These are phyloP conservation scores for Chrysodeixis includens DNA, from an alignment of 2,888 invertebrate species.

Conservation along the genomic window DNA sequence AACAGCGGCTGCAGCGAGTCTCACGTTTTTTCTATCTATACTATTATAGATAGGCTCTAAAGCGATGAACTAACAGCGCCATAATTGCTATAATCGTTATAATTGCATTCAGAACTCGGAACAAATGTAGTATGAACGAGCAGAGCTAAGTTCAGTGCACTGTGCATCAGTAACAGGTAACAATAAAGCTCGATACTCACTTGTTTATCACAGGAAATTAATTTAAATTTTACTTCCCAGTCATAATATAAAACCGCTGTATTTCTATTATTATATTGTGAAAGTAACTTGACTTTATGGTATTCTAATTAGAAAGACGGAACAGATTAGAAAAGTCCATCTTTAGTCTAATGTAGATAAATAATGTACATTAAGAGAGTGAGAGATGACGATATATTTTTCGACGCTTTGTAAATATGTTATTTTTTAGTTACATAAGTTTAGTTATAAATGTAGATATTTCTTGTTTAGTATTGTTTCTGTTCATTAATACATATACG, in stretches of 20 bases:
- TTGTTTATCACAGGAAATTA: constrained; percentile 44
- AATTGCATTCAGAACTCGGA: constrained; percentile 65
- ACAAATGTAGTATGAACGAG: constrained; percentile 76
- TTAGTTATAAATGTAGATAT: too few species aligned
- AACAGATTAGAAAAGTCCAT: too few species aligned
- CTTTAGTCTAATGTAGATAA: too few species aligned
- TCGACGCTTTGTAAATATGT: too few species aligned
- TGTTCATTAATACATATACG: too few species aligned
- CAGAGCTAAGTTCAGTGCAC: constrained; percentile 75
- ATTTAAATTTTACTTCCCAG: constrained; percentile 16
- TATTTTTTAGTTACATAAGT: too few species aligned
- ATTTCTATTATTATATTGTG: constrained; percentile 1
- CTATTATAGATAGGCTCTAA: background rate
- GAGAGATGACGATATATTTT: too few species aligned
- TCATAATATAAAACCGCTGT: constrained; percentile 17
- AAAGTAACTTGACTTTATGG: constrained; percentile 6
- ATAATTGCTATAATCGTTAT: constrained; percentile 54
- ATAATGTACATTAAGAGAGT: too few species aligned
- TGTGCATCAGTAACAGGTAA: constrained; percentile 44
- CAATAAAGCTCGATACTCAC: constrained; percentile 18
- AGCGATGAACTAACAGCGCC: constrained; percentile 25
- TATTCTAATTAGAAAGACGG: too few species aligned
- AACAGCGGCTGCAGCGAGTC: background rate
- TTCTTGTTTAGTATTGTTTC: too few species aligned
- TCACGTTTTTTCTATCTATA: constrained; percentile 7